Conservation (phyloP, 2,888 invertebrate species). For the Eupithecia subfuscata region DNA sequence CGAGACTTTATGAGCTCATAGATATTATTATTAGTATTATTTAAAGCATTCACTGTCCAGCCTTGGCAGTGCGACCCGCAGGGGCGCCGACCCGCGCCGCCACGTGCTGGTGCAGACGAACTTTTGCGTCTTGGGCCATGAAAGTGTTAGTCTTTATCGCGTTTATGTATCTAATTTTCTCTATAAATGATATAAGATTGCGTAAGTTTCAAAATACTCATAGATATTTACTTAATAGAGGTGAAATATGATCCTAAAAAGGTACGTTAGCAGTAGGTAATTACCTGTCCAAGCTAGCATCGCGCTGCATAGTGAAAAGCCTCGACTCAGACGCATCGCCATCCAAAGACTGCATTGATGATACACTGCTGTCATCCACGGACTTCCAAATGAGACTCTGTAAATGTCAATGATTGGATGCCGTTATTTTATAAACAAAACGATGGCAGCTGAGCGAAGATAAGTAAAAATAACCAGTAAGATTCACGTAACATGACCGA, state of each 20-base stretch:
- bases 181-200: too few relatives aligned
- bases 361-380: constrained; percentile 92
- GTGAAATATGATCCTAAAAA: too few relatives aligned
- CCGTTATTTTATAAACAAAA: neutral
- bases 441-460: neutral
- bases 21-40: too few relatives aligned
- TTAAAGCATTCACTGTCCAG: too few relatives aligned
- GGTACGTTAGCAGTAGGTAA: neutral
- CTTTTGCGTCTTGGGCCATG: too few relatives aligned
- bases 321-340: constrained; percentile 84
- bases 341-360: constrained; percentile 92
- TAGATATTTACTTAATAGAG: too few relatives aligned
- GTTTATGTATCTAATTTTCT: too few relatives aligned
- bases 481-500: neutral
- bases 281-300: constrained; percentile 91
- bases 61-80: too few relatives aligned
- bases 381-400: constrained; percentile 91
- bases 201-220: too few relatives aligned
- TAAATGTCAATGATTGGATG: neutral
- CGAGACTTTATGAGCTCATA: neutral
- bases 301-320: constrained; percentile 86
- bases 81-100: too few relatives aligned
- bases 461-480: neutral
- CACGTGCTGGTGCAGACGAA: too few relatives aligned
- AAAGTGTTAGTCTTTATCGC: too few relatives aligned